phyloP scores from a whole-genome alignment of 2,113 vertebrate genomes.

The Melozone crissalis region DNA sequence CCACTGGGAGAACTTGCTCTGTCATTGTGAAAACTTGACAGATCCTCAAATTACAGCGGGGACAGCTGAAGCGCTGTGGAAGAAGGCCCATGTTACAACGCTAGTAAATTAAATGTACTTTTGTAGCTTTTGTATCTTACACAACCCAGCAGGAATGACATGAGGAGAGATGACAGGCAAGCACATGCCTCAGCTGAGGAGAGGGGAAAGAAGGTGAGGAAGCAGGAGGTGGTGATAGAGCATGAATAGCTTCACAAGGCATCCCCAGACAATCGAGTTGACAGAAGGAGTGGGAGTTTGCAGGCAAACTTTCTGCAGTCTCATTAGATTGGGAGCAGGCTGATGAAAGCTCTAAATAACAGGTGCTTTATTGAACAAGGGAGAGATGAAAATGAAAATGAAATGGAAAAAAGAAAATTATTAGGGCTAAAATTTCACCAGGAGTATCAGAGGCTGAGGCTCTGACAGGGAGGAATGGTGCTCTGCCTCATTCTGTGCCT shows the following conservation, averaged over 20 bases:
- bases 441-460: neutral
- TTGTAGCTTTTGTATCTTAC: conserved; percentile 4
- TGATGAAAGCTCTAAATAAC: conserved; percentile 56
- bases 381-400: neutral
- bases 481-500: neutral
- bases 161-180: conserved; percentile 31
- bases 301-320: conserved; percentile 56
- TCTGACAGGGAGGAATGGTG: neutral
- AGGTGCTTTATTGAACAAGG: conserved; percentile 43
- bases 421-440: neutral
- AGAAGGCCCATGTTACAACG: neutral
- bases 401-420: neutral
- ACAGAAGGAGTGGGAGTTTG: conserved; percentile 65
- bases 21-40: neutral
- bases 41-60: neutral
- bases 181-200: conserved; percentile 26
- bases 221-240: conserved; percentile 52
- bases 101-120: conserved; percentile 34
- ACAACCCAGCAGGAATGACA: conserved; percentile 6
- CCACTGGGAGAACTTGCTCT: neutral
- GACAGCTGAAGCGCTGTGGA: neutral
- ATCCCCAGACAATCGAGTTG: conserved; percentile 55
- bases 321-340: conserved; percentile 34
- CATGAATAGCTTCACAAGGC: conserved; percentile 44
- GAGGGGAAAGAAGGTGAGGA: conserved; percentile 56